A percentile compares a stretch with the other conserved stretches of the same genome.
Evolutionary conservation across 23 tunicate genomes (phyloP).

Genomic region (Halocynthia aurantium): DNA sequence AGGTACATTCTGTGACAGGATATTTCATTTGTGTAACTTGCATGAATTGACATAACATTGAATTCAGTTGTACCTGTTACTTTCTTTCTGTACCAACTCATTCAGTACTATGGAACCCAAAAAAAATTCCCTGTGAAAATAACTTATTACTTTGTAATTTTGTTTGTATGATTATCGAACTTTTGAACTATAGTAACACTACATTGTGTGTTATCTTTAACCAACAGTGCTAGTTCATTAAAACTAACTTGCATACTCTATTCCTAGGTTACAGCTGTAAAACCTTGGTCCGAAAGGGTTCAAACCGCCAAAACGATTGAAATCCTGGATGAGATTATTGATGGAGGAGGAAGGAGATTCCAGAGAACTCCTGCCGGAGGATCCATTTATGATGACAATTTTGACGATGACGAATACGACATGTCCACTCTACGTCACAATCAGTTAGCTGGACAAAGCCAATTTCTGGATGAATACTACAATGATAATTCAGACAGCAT

Average conservation of each 20-base stretch:
- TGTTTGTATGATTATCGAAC: no score
- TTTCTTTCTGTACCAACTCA: no score
- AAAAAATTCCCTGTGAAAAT: no score
- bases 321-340: slow-evolving; percentile 86
- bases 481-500: slow-evolving; percentile 4
- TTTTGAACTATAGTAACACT: neutral
- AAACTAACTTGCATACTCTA: neutral
- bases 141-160: no score
- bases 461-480: slow-evolving; percentile 13
- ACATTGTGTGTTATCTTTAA: neutral
- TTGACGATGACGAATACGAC: slow-evolving; percentile 13
- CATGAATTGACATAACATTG: no score
- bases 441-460: slow-evolving; percentile 10
- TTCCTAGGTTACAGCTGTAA: slow-evolving; percentile 43
- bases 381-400: slow-evolving; percentile 6
- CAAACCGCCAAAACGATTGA: slow-evolving; percentile 92
- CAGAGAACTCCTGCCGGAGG: neutral
- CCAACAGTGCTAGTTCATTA: no score
- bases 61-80: no score
- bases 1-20: no score
- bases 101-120: no score
- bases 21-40: no score
- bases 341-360: slow-evolving; percentile 30
- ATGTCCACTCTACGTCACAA: neutral
- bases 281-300: slow-evolving; percentile 64